phyloP scores from a whole-genome alignment of 2,797 vertebrate genomes.

The Alca torda region DNA sequence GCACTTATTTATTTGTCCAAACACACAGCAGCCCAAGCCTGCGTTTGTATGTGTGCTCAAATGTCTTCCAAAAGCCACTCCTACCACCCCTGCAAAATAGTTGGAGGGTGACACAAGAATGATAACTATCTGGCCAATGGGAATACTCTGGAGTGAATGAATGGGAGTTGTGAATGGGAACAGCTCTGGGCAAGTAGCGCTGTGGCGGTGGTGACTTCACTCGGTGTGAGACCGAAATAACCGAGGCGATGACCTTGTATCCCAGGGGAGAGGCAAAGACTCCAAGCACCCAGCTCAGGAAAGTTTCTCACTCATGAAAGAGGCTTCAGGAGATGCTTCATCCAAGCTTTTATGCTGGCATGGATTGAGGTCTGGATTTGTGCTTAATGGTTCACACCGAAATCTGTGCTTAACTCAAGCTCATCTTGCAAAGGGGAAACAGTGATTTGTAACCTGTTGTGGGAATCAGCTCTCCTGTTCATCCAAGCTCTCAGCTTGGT shows the following conservation, averaged over 20 bases:
- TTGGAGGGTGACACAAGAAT: slow-evolving; percentile 26
- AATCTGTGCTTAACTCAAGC: rapidly evolving
- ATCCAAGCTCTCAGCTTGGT: neutral
- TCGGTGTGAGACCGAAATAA: rapidly evolving
- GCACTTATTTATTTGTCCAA: slow-evolving; percentile 32
- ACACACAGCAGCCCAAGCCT: neutral
- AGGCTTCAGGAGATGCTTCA: neutral
- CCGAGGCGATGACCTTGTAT: neutral
- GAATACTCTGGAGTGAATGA: slow-evolving; percentile 17
- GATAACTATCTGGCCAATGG: slow-evolving; percentile 23
- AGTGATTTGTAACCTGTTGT: neutral
- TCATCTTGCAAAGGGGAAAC: neutral
- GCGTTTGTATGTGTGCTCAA: neutral
- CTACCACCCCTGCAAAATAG: slow-evolving; percentile 57
- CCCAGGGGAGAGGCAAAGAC: neutral
- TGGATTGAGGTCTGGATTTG: neutral
- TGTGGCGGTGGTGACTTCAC: neutral
- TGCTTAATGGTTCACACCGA: neutral
- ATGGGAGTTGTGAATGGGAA: slow-evolving; percentile 20
- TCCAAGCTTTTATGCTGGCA: neutral
- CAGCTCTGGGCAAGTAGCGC: rapidly evolving
- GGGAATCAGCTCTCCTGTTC: neutral
- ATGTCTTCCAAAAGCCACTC: slow-evolving; percentile 37
- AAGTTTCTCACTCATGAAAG: neutral
- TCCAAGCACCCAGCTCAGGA: neutral